phyloP scores from a whole-genome alignment of 1,140 invertebrate species.

The Coboldia fuscipes region DNA sequence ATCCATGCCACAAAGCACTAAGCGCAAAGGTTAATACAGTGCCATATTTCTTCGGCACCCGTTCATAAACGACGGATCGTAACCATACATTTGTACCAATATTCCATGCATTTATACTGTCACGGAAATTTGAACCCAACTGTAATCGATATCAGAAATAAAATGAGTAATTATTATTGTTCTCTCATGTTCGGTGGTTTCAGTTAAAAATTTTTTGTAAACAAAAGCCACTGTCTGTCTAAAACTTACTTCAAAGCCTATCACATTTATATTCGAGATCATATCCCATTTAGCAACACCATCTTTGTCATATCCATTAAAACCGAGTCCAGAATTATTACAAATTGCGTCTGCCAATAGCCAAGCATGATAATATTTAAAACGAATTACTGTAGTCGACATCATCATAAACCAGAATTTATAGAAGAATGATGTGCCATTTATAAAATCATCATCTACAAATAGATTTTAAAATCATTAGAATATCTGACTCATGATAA shows the following conservation, averaged over 20 bases:
- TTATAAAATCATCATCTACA: constrained; percentile 42
- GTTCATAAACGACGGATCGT: constrained; percentile 65
- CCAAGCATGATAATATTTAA: constrained; percentile 97
- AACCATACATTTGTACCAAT: constrained; percentile 81
- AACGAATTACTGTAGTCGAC: constrained; percentile 52
- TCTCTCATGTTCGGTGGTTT: neutral
- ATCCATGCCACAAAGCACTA: constrained; percentile 92
- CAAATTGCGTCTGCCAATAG: constrained; percentile 81
- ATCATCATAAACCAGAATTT: constrained; percentile 49
- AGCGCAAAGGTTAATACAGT: constrained; percentile 61
- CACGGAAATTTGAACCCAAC: constrained; percentile 56
- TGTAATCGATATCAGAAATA: constrained; percentile 17
- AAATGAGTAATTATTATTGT: neutral
- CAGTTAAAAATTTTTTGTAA: neutral
- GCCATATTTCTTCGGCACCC: constrained; percentile 35
- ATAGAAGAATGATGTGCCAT: constrained; percentile 28
- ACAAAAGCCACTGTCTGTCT: neutral
- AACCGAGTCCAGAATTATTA: constrained; percentile 84
- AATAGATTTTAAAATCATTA: constrained; percentile 6
- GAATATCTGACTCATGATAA: neutral
- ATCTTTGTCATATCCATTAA: constrained; percentile 55
- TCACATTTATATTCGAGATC: constrained; percentile 74
- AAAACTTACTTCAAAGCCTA: constrained; percentile 67
- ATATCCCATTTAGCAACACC: constrained; percentile 65
- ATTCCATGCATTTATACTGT: constrained; percentile 77